Evolutionary conservation across 2,797 vertebrate genomes (phyloP), one percentile per base, ranked within the genome.

Genomic region (Betta splendens): DNA sequence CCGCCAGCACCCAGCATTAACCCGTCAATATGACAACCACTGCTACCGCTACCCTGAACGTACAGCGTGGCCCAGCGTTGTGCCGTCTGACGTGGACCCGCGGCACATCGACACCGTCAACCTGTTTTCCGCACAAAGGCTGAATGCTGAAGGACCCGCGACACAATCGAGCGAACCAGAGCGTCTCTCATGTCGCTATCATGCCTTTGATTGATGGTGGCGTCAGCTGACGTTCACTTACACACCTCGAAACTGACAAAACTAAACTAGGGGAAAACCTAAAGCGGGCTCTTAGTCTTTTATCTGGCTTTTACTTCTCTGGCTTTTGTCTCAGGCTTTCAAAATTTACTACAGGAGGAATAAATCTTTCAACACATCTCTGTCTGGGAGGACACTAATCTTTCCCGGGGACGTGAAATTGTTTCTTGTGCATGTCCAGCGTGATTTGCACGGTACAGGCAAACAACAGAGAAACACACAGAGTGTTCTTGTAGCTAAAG

Each of bases 181-280:
- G 62, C 72, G 81, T 85, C 70, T 70, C 59, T 90, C 81, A 73
- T 71, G 64, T 63, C 59, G 66, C 69, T 51, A 83, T 79, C 44
- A 77, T 87, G 86, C 57, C 33, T 75, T 47, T 92, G 93, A 94
- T 92, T 91, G 89, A 94, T 89, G 84, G 74, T 48, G 35, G 35
- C 51, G 52, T 83, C 83, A 61, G 22, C 62, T 68, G 71, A 83
- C 79, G 59, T 86, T 90, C 83, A 87, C 89, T 83, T 84, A 74
- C 79, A 87, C 83, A 57, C 37, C 64, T 81, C 83, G 80, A 69
- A 80, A 81, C 73, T 59, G n/a, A 31, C 42, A 25, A 75, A 68
- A 72, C 75, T 67, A 64, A 86, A 84, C 26, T 21, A 52, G 62
- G 82, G 62, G 60, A 86, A 75, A 83, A 59, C 68, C 64, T 54